Evolutionary conservation across 2,113 vertebrate species (phyloP).

Genomic region (Peucedramus taeniatus): DNA sequence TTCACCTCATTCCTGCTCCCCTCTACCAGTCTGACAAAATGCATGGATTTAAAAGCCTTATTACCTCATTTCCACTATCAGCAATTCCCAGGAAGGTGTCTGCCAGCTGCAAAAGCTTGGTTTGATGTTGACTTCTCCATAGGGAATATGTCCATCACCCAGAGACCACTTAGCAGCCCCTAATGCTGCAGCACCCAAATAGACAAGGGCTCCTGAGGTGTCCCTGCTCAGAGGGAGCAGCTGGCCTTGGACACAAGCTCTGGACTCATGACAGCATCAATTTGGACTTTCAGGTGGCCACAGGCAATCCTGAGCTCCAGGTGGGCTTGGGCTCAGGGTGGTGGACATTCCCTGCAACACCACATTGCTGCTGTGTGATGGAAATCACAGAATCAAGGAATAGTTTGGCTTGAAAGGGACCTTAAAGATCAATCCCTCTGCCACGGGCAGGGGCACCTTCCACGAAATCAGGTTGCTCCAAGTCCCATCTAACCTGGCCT

Average conservation of each 20-base stretch:
- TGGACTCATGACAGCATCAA: accelerated
- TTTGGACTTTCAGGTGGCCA: not conserved
- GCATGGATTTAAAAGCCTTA: not conserved
- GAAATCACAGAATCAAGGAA: not conserved
- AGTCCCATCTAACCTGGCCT: too few relatives aligned
- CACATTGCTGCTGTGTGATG: not conserved
- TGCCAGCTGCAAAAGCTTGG: not conserved
- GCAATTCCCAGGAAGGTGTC: not conserved
- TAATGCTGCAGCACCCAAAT: not conserved
- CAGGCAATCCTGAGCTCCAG: not conserved
- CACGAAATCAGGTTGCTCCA: accelerated
- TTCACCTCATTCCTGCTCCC: not conserved
- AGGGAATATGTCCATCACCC: not conserved
- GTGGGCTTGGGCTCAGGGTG: accelerated
- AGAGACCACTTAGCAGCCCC: not conserved
- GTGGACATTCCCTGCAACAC: not conserved
- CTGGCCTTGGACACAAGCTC: not conserved
- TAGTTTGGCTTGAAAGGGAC: not conserved
- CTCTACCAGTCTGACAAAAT: not conserved
- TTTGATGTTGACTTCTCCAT: not conserved
- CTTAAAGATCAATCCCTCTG: not conserved
- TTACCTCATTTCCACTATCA: not conserved
- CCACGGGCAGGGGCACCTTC: not conserved
- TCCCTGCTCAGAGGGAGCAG: not conserved
- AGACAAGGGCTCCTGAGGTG: not conserved